Evolutionary conservation across 1,140 invertebrate genomes (phyloP), one percentile per base, ranked within the genome.

Genomic region (Adoxophyes honmai): DNA sequence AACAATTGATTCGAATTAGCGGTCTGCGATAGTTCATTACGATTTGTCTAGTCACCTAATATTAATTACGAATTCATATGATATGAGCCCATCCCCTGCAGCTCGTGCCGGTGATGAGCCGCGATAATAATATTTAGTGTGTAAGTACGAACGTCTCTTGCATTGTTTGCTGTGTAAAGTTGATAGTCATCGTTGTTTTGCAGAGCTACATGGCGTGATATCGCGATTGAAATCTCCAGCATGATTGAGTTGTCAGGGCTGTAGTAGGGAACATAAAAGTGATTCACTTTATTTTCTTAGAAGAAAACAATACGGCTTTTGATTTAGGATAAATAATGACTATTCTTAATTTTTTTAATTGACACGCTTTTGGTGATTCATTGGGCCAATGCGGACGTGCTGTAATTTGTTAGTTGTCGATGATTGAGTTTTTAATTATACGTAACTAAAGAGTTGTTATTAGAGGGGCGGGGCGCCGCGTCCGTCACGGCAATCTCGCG

Each of bases 361-460:
- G 82, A 83, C 71, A 70, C 60, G 59, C 53, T 28, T 48, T 48
- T 42, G 55, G 63, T 81, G 81, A 81, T 76, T 87, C 80, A 82
- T 80, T 68, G 66, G 64, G 52, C 62, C 68, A 62, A 60, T 63
- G 64, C 63, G 64, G 65, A 62, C 67, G 66, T 58, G 59, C 63
- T 63, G 59, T 76, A 69, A 78, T 81, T 81, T 83, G 79, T 83
- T 79, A 73, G 68, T 73, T 73, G 78, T 81, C 79, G 73, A 76
- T 81, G 71, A 81, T 86, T 83, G 77, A 88, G 77, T 79, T 85
- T 88, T 86, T 86, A 86, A 86, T 88, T 88, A 83, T 60, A 83
- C 77, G 70, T 76, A 81, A 80, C 81, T 79, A 82, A 85, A 84
- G 71, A 74, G 61, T 52, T 65, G 70, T 74, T 76, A 78, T 83